phyloP scores from a whole-genome alignment of 2,888 invertebrate genomes.

The Sepiola atlantica region DNA sequence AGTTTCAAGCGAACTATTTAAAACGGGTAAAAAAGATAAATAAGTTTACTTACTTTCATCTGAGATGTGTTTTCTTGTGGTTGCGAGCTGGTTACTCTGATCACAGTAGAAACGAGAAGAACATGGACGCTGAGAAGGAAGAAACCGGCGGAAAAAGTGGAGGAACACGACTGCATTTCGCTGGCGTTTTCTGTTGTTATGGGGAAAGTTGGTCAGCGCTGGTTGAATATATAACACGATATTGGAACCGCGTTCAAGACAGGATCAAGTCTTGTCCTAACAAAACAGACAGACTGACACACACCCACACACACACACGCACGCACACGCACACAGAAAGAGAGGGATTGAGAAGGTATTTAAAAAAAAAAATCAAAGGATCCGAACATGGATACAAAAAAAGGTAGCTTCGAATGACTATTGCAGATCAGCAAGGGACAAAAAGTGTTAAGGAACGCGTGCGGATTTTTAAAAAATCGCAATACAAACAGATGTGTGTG shows the following conservation, averaged over 20 bases:
- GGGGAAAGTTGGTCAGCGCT: neutral
- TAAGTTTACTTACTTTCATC: neutral
- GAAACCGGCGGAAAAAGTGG: neutral
- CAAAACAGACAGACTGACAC: neutral
- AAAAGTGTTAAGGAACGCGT: neutral
- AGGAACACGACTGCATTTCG: neutral
- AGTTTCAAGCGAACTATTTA: neutral
- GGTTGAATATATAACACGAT: neutral
- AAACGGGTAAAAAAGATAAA: neutral
- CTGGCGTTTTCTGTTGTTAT: neutral
- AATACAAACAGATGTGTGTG: neutral
- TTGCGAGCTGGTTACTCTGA: neutral
- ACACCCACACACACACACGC: neutral
- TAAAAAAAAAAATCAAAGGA: neutral
- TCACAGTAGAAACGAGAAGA: neutral
- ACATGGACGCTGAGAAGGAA: neutral
- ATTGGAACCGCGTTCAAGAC: neutral
- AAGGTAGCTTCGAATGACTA: neutral
- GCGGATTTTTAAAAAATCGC: neutral
- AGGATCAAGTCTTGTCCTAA: neutral
- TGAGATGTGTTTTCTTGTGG: conserved; percentile 32
- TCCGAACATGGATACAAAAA: neutral
- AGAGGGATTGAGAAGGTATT: neutral
- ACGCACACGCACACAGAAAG: neutral
- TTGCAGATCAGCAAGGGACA: neutral